These are phyloP conservation scores for Tinamus major DNA, from an alignment of 2,797 vertebrate species.

Conservation along the genomic window DNA sequence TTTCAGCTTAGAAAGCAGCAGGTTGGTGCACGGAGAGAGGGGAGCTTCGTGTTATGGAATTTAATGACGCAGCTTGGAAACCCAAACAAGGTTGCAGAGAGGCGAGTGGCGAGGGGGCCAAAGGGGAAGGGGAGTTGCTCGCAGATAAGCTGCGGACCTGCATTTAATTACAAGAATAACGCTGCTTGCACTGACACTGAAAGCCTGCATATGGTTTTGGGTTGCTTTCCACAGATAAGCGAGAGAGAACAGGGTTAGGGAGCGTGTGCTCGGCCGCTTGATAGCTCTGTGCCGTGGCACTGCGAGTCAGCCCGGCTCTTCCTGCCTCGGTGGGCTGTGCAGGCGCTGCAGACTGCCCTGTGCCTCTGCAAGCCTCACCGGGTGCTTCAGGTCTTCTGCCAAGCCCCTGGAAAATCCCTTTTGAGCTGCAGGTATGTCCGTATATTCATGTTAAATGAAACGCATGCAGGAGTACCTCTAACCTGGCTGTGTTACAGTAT, in stretches of 20 bases:
- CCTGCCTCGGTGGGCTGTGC: accelerated
- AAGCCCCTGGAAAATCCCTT: accelerated
- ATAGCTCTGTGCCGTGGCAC: not conserved
- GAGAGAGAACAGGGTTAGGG: not conserved
- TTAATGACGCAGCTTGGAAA: constrained; percentile 47
- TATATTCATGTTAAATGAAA: not conserved
- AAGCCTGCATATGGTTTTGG: constrained; percentile 21
- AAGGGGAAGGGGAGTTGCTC: not conserved
- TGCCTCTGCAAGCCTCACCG: accelerated
- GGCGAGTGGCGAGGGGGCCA: not conserved
- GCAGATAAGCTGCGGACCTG: not conserved
- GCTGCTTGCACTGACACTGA: not conserved
- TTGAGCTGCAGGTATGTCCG: not conserved
- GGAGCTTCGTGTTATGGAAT: constrained; percentile 25
- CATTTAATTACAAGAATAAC: constrained; percentile 58
- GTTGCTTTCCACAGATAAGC: not conserved
- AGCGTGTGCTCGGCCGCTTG: not conserved
- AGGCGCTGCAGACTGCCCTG: not conserved
- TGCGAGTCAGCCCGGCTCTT: not conserved
- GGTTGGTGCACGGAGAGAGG: not conserved
- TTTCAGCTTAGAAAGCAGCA: not conserved
- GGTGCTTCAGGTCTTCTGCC: not conserved
- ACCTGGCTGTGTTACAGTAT: not conserved
- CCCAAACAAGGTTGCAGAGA: constrained; percentile 27
- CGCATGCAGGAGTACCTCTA: not conserved